A percentile compares a stretch with the other conserved stretches of the same genome.
Conservation (phyloP, 1,140 invertebrate genomes). For the Pristionchus pacificus region DNA sequence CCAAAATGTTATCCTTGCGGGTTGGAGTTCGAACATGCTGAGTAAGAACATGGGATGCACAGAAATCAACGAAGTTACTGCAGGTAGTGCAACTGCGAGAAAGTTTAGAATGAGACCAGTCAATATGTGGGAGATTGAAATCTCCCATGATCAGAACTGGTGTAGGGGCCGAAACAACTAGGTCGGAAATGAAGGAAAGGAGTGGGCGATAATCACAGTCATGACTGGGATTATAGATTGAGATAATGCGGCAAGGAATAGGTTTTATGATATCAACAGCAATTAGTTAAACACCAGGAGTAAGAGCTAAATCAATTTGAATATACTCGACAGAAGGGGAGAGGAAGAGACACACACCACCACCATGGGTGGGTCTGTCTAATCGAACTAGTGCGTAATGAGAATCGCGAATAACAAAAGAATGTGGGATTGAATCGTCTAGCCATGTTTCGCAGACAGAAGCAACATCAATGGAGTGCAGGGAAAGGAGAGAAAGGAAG, state of each 20-base stretch:
- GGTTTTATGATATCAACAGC: neutral
- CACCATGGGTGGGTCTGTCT: neutral
- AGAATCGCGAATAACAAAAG: neutral
- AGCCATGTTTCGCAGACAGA: no score
- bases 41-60: neutral
- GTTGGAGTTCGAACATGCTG: neutral
- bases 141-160: neutral
- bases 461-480: no score
- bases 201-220: neutral
- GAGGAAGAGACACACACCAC: neutral
- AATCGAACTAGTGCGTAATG: neutral
- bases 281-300: neutral
- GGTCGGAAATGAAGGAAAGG: neutral
- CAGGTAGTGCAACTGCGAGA: neutral
- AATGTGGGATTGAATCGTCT: no score
- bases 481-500: no score
- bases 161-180: neutral
- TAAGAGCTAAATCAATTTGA: no score
- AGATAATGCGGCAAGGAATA: neutral
- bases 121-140: neutral
- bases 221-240: neutral
- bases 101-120: neutral
- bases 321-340: neutral
- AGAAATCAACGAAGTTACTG: neutral
- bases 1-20: neutral